Evolutionary conservation across 2,888 invertebrate genomes (phyloP).

Genomic region (Copidosoma aretas): DNA sequence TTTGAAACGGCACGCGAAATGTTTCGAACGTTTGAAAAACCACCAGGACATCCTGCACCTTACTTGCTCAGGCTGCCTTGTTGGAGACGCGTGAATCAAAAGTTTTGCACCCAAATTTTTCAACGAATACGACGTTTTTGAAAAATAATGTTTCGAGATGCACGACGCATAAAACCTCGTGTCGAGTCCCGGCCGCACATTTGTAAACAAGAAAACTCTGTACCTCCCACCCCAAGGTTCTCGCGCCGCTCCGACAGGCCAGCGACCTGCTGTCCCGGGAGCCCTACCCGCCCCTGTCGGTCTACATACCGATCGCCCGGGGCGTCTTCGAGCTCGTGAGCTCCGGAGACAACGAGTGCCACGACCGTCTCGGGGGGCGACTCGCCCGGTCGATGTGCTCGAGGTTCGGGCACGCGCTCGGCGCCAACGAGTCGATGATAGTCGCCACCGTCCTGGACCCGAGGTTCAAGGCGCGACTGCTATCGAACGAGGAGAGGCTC

Average conservation of each 20-base stretch:
- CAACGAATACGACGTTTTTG: too few relatives aligned
- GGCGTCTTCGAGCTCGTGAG: conserved; percentile 38
- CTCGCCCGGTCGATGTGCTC: conserved; percentile 34
- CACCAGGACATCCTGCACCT: too few relatives aligned
- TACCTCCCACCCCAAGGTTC: too few relatives aligned
- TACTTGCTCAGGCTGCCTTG: too few relatives aligned
- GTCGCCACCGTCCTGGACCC: conserved; percentile 42
- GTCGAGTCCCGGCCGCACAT: too few relatives aligned
- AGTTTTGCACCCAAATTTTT: too few relatives aligned
- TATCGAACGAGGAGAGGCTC: conserved; percentile 35
- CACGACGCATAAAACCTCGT: too few relatives aligned
- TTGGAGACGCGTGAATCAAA: too few relatives aligned
- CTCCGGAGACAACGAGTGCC: conserved; percentile 25
- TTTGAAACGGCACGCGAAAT: too few relatives aligned
- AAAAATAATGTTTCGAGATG: too few relatives aligned
- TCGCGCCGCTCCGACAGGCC: conserved; percentile 39
- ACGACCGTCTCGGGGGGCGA: conserved; percentile 24
- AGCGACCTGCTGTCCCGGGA: conserved; percentile 33
- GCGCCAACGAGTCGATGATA: conserved; percentile 36
- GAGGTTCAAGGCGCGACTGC: conserved; percentile 39
- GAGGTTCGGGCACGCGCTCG: conserved; percentile 34
- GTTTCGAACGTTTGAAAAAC: too few relatives aligned
- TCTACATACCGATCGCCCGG: conserved; percentile 36
- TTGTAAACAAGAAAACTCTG: too few relatives aligned
- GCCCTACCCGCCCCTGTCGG: conserved; percentile 39